phyloP scores from a whole-genome alignment of 2,797 vertebrate species.

The Denticeps clupeoides region DNA sequence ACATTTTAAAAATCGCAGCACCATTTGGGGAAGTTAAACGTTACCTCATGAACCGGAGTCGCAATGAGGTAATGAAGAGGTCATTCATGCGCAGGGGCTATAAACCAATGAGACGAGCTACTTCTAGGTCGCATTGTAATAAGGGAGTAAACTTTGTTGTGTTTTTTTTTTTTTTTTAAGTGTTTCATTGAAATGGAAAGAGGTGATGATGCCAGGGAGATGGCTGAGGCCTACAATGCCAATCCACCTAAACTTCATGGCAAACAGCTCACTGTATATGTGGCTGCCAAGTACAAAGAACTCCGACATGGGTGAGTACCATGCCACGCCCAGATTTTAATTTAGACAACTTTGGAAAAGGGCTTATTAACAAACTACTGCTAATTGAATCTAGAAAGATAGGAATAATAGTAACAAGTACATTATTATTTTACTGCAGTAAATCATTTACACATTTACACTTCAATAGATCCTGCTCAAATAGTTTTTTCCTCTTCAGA shows the following conservation, averaged over 20 bases:
- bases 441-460: no score
- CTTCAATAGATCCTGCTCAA: no score
- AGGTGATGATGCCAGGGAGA: slow-evolving; percentile 51
- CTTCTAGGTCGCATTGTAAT: no score
- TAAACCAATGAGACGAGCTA: no score
- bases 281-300: slow-evolving; percentile 70
- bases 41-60: slow-evolving; percentile 60
- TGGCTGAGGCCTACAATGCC: slow-evolving; percentile 42
- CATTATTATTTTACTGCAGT: no score
- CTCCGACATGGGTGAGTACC: slow-evolving; percentile 63
- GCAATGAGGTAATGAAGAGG: slow-evolving; percentile 36
- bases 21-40: slow-evolving; percentile 76
- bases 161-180: slow-evolving; percentile 32
- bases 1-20: slow-evolving; percentile 74
- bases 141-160: slow-evolving; percentile 1
- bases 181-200: slow-evolving; percentile 64
- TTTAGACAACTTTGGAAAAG: no score
- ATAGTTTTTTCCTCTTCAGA: no score
- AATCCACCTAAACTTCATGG: slow-evolving; percentile 45
- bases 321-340: not conserved
- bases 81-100: no score
- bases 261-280: slow-evolving; percentile 59
- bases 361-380: no score
- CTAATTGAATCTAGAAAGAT: no score
- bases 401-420: no score